Evolutionary conservation across 2,888 invertebrate genomes (phyloP), one percentile per base, ranked within the genome.

Genomic region (Stenichneumon culpator): DNA sequence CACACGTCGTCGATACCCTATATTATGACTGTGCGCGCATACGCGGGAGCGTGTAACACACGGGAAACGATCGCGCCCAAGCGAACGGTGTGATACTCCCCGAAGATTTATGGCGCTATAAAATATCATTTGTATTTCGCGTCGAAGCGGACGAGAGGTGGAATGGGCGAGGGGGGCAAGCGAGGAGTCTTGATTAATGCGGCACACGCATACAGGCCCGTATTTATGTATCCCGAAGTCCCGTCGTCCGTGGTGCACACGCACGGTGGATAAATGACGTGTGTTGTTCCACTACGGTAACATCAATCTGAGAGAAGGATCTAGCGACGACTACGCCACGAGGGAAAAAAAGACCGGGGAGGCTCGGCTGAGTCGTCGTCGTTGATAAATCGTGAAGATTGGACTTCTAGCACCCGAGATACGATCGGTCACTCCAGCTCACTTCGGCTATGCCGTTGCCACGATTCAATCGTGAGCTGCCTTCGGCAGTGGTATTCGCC

Each of bases 61-160:
- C 57, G 78, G 44, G 83, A 82, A 75, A 87, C 84, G 84, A 86
- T 80, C 86, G 85, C 86, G 85, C 25, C 77, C 68, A 82, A 81
- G 81, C 79, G 83, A 60, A 79, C 77, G 80, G 84, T 90, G 92
- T 57, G 57, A 57, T 57, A 92, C 92, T 92, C 91, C 89, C 87
- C 68, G 89, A 92, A 92, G 93, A 94, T 94, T 94, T 94, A 94
- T 93, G 91, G 90, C 89, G 91, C 93, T 92, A 93, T 93, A 93
- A 94, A 94, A 94, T 94, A 94, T 93, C 94, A 94, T 94, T 94
- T 93, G 93, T 94, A 94, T 93, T 93, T 93, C 92, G 91, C 92
- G 92, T 93, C 92, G 92, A 91, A 90, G 91, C 90, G 91, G 89
- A 90, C 90, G 89, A 39, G 69, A 70, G 69, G 60, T 44, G 60